Evolutionary conservation across 2,113 vertebrate species (phyloP).

Genomic region (Cepphus grylle): DNA sequence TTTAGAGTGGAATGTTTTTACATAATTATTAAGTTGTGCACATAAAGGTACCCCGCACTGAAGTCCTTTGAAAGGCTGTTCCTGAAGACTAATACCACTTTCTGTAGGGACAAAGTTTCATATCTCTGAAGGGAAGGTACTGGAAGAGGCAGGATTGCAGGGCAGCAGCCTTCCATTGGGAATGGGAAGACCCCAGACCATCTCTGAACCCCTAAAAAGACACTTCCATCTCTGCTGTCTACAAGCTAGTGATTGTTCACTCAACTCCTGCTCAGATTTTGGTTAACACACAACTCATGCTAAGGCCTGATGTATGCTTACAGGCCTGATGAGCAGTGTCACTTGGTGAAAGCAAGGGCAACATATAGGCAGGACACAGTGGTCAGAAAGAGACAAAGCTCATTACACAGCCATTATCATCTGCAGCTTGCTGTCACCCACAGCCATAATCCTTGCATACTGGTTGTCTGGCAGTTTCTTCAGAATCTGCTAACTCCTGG

Average conservation of each 20-base stretch:
- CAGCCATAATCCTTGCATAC: not conserved
- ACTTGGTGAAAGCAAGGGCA: not conserved
- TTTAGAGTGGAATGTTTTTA: not conserved
- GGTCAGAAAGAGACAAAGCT: not conserved
- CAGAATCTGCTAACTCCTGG: not conserved
- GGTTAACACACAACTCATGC: not conserved
- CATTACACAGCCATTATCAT: not conserved
- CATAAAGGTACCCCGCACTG: not conserved
- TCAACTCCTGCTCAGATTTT: not conserved
- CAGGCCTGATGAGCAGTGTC: not conserved
- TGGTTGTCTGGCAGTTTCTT: not conserved
- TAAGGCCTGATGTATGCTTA: not conserved
- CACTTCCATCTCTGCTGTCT: not conserved
- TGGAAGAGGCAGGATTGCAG: not conserved
- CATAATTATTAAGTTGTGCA: not conserved
- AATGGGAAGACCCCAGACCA: not conserved
- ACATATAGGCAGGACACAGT: accelerated
- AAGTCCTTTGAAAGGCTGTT: not conserved
- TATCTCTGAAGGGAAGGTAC: not conserved
- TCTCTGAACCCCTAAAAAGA: not conserved
- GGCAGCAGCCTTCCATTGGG: not conserved
- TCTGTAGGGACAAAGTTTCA: not conserved
- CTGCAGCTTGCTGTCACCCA: not conserved
- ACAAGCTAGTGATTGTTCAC: not conserved
- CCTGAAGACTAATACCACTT: not conserved